Base-by-base conservation (phyloP, 2,797 vertebrate genomes). In the Remorina albescens region DNA sequence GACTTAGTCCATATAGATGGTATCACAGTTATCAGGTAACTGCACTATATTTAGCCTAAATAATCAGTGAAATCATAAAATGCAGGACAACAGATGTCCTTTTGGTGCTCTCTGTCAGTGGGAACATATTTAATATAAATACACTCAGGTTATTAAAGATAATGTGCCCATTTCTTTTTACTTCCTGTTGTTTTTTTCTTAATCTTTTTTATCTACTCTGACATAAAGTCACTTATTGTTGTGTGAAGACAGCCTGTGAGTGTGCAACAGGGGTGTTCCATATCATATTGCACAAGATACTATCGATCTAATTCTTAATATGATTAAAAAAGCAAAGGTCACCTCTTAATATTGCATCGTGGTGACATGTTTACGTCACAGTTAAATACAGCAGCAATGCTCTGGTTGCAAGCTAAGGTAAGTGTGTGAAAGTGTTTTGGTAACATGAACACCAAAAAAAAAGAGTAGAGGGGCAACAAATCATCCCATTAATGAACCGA, bases 91-190 rank as follows among this genome's bases (percentile, higher is more conserved):
- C n/a, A n/a, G n/a, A n/a, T n/a, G n/a, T n/a, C n/a, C n/a, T n/a
- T n/a, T n/a, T n/a, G n/a, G n/a, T 60, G 21, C 10, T 25, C 26
- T 16, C 49, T 12, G 3, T 49, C 37, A 44, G 21, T 49, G 13
- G 13, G 41, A 28, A 58, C 51, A 49, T 55, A 44, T n/a, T 49
- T 26, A 46, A 50, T 50, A 23, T 32, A 47, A 46, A 51, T 42
- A 37, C 26, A 55, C 6, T 41, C 6, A 49, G 16, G 55, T 25
- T 18, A 26, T 51, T 15, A 26, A 63, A 36, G 6, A 42, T 25
- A 3, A 39, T n/a, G 42, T 16, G 0, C 7, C 2, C 12, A 12
- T 19, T 37, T 15, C 25, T 39, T 18, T 23, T 16, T 62, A 44
- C 36, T 51, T 28, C 37, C 15, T 25, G 11, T 34, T 46, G 12